A percentile compares a stretch with the other conserved stretches of the same genome.
These are phyloP conservation scores for Phocoena sinus DNA, from an alignment of 2,113 vertebrate genomes.

Conservation along the genomic window DNA sequence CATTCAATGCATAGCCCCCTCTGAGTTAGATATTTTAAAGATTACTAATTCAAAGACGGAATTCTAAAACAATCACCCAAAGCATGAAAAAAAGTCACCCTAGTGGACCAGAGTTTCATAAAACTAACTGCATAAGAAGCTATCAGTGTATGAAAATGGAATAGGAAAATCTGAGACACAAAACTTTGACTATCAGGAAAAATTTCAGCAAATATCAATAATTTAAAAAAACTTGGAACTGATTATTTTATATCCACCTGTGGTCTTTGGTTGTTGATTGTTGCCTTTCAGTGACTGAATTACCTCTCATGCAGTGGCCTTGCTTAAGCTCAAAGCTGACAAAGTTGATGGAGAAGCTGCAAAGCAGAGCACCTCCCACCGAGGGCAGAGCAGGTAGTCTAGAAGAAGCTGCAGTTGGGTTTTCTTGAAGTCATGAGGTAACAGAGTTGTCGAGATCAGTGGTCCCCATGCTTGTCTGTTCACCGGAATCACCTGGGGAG, in stretches of 20 bases:
- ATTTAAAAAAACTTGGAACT: background rate
- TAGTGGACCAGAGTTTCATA: background rate
- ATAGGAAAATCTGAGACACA: background rate
- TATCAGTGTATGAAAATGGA: background rate
- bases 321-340: background rate
- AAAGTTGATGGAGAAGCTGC: background rate
- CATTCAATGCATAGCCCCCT: background rate
- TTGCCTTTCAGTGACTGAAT: background rate
- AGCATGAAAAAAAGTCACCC: constrained; percentile 4
- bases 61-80: constrained; percentile 37
- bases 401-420: background rate
- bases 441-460: background rate
- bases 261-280: background rate
- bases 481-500: background rate
- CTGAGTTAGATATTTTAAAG: constrained; percentile 25
- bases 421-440: background rate
- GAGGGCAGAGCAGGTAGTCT: background rate
- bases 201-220: background rate
- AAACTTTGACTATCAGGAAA: background rate
- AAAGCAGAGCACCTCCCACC: background rate
- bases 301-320: background rate
- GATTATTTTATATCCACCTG: background rate
- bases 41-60: constrained; percentile 25
- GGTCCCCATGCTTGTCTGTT: background rate
- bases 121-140: background rate